A percentile compares a stretch with the other conserved stretches of the same genome.
Evolutionary conservation across 2,797 vertebrate genomes (phyloP).

Genomic region (Anguilla obscura): DNA sequence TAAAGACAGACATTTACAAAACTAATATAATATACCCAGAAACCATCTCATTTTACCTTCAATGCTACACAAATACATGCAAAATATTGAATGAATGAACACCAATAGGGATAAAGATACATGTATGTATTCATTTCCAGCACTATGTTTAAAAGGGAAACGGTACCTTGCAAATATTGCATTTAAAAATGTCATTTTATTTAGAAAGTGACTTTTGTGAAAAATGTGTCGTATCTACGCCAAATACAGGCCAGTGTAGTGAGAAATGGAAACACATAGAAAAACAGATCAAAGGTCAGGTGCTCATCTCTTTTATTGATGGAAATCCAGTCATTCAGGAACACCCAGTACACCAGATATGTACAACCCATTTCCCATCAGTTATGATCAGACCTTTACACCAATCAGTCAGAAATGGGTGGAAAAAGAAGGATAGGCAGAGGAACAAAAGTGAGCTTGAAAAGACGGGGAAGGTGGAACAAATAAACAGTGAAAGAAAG

Average conservation of each 20-base stretch:
- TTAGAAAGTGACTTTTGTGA: too few relatives aligned
- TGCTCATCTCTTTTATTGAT: constrained; percentile 64
- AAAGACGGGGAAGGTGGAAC: background rate
- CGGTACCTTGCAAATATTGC: too few relatives aligned
- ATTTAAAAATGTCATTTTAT: too few relatives aligned
- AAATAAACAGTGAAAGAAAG: background rate
- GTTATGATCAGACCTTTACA: constrained; percentile 25
- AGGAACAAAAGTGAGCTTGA: constrained; percentile 15
- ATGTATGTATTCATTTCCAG: background rate
- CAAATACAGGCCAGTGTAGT: background rate
- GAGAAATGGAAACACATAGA: background rate
- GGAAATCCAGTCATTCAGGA: constrained; percentile 44
- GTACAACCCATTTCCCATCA: constrained; percentile 12
- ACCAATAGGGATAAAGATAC: background rate
- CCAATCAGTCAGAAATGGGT: background rate
- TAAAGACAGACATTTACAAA: background rate
- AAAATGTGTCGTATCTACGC: background rate
- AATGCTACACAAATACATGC: too few relatives aligned
- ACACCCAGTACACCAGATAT: constrained; percentile 41
- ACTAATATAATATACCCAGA: background rate
- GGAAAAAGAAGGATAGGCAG: constrained; percentile 22
- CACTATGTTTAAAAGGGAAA: background rate
- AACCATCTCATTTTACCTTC: background rate
- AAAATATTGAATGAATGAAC: background rate
- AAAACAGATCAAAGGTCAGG: constrained; percentile 29